Percentiles rank a stretch among this genome's conserved stretches.
phyloP scores from a whole-genome alignment of 2,113 vertebrate species.

The Lepus americanus region DNA sequence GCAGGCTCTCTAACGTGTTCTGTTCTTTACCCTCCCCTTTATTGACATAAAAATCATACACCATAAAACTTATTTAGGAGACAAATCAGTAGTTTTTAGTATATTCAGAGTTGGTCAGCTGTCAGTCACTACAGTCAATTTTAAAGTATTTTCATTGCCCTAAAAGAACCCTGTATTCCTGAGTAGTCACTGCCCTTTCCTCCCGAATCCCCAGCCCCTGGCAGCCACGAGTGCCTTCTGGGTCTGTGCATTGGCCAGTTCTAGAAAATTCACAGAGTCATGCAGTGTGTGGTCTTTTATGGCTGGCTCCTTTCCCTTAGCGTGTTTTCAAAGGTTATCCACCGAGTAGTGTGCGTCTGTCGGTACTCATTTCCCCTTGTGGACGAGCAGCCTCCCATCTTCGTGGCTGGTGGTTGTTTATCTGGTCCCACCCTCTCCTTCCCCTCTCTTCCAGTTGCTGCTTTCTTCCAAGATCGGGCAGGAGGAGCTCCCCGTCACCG shows the following conservation, averaged over 20 bases:
- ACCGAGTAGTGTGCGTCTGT: not conserved
- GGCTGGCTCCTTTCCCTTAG: not conserved
- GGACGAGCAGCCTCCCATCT: too few species aligned
- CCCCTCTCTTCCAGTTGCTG: conserved; percentile 77
- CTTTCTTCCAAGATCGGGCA: conserved; percentile 71
- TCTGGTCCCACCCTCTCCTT: not conserved
- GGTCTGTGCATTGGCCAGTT: not conserved
- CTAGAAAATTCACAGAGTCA: not conserved
- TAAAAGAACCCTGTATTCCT: too few species aligned
- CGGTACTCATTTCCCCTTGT: not conserved
- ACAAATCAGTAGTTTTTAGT: not conserved
- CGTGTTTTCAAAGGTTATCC: not conserved
- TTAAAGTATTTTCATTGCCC: not conserved
- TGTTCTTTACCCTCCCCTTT: not conserved
- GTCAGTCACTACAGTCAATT: not conserved
- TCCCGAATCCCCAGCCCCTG: not conserved
- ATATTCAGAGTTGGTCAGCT: not conserved
- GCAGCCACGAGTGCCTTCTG: not conserved
- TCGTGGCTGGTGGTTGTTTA: too few species aligned
- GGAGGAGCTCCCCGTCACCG: conserved; percentile 62
- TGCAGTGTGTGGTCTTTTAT: not conserved
- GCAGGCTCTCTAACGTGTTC: not conserved
- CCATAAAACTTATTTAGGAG: conserved; percentile 19
- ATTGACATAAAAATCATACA: not conserved
- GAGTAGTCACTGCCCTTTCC: not conserved